Percentiles rank a stretch among this genome's conserved stretches.
These are phyloP conservation scores for Psephotus haematonotus DNA, from an alignment of 2,113 vertebrate genomes.

Conservation along the genomic window DNA sequence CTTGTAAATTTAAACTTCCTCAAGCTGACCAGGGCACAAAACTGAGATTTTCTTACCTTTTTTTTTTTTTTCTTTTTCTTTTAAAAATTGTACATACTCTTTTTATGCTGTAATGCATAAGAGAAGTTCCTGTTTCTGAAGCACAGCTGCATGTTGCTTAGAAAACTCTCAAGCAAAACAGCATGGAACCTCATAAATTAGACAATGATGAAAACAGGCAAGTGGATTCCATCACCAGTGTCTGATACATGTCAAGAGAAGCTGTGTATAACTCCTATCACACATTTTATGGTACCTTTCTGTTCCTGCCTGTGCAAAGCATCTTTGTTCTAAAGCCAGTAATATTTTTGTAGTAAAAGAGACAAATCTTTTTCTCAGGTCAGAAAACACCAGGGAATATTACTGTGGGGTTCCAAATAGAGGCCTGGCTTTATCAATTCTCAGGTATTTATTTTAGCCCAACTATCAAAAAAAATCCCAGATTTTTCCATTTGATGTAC, in stretches of 20 bases:
- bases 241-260: background rate
- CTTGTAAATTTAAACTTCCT: background rate
- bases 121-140: background rate
- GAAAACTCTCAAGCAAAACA: background rate
- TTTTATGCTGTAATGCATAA: background rate
- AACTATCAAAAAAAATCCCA: background rate
- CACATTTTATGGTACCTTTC: accelerated
- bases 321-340: background rate
- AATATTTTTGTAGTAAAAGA: background rate
- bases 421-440: background rate
- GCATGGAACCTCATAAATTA: background rate
- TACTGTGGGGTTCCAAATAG: background rate
- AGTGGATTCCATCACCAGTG: background rate
- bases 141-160: background rate
- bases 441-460: background rate
- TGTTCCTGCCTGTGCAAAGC: background rate
- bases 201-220: background rate
- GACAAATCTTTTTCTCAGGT: background rate
- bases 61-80: background rate
- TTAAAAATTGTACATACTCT: background rate
- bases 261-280: background rate
- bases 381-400: background rate
- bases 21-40: background rate
- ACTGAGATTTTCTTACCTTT: background rate
- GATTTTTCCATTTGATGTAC: background rate